Percentiles rank a stretch among this genome's conserved stretches.
phyloP scores from a whole-genome alignment of 2,113 vertebrate genomes.

The Anser brachyrhynchus region DNA sequence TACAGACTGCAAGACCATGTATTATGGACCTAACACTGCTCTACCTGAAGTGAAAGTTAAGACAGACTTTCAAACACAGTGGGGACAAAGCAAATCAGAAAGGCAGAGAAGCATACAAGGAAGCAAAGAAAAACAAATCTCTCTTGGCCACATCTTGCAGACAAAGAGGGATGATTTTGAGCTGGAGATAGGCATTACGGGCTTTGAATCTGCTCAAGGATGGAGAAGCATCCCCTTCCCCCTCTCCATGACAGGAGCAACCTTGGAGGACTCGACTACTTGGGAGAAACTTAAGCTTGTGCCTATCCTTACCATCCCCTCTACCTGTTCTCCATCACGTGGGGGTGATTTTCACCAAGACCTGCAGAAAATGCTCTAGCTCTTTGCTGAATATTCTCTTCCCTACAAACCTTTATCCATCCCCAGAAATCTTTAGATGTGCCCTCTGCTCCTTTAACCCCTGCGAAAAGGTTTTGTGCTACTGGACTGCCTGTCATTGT shows the following conservation, averaged over 20 bases:
- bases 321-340: not conserved
- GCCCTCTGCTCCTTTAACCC: not conserved
- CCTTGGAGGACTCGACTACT: not conserved
- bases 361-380: not conserved
- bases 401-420: not conserved
- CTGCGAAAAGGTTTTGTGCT: not conserved
- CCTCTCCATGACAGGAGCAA: not conserved
- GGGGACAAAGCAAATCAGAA: not conserved
- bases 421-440: not conserved
- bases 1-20: not conserved
- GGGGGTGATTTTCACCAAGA: not conserved
- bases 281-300: not conserved
- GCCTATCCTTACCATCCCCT: not conserved
- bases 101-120: not conserved
- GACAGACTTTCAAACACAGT: not conserved
- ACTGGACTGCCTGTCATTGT: not conserved
- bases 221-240: not conserved
- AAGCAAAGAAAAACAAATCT: not conserved
- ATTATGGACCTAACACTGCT: not conserved
- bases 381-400: not conserved
- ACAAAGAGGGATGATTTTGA: not conserved
- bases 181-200: not conserved
- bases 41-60: not conserved
- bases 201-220: not conserved
- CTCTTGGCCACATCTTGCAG: not conserved